These are phyloP conservation scores for Protophormia terraenovae DNA, from an alignment of 2,888 invertebrate species.

Conservation along the genomic window DNA sequence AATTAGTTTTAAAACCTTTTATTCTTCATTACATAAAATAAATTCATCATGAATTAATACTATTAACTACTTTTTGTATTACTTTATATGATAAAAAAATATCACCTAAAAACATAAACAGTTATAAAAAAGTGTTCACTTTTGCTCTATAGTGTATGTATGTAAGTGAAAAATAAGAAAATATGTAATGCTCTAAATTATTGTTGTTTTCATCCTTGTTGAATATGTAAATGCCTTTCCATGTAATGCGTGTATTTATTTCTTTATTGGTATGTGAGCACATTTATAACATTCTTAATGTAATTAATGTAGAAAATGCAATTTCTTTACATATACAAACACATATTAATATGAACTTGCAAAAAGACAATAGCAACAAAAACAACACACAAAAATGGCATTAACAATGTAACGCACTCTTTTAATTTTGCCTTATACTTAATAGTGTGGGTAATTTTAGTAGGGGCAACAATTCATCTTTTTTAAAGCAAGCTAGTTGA, in stretches of 20 bases:
- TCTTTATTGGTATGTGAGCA: not conserved
- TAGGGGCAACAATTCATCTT: too few species aligned
- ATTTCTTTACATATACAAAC: constrained; percentile 10
- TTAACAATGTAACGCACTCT: constrained; percentile 31
- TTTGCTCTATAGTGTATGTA: not conserved
- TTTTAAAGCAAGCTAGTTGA: too few species aligned
- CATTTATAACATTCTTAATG: constrained; percentile 42
- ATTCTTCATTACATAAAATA: too few species aligned
- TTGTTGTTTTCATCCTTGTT: not conserved
- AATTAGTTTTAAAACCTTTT: too few species aligned
- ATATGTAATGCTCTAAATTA: not conserved
- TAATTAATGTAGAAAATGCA: constrained; percentile 48
- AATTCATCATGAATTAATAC: too few species aligned
- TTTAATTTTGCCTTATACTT: not conserved
- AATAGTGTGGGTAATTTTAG: not conserved
- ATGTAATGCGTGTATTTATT: not conserved
- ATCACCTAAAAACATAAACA: too few species aligned
- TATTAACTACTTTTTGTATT: too few species aligned
- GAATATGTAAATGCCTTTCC: not conserved
- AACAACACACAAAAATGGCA: not conserved
- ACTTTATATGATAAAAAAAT: too few species aligned
- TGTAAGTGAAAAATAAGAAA: not conserved
- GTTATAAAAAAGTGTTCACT: too few species aligned
- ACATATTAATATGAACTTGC: not conserved
- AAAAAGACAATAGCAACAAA: not conserved